A percentile compares a stretch with the other conserved stretches of the same genome.
phyloP scores from a whole-genome alignment of 2,797 vertebrate species.

The Lindbergichthys nudifrons region DNA sequence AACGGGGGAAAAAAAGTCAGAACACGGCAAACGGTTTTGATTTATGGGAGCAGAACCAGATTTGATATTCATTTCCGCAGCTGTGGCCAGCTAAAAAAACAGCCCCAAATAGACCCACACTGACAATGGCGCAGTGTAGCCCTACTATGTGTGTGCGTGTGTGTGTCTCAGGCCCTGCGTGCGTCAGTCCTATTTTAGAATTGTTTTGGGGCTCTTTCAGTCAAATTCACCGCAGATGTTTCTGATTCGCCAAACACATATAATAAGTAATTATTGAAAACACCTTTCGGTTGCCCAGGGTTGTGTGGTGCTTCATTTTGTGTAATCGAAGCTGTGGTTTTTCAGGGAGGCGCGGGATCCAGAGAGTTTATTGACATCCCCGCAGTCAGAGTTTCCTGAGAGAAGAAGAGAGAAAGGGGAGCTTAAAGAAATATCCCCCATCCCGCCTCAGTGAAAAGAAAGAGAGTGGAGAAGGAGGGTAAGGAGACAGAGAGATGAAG shows the following conservation, averaged over 20 bases:
- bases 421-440: slow-evolving; percentile 62
- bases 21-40: slow-evolving; percentile 80
- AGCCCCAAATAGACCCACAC: slow-evolving; percentile 78
- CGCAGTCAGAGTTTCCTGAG: slow-evolving; percentile 74
- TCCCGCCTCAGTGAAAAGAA: slow-evolving; percentile 45
- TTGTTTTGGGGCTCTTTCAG: slow-evolving; percentile 78
- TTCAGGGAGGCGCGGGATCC: slow-evolving; percentile 59
- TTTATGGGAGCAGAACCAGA: slow-evolving; percentile 83
- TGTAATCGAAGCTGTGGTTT: slow-evolving; percentile 78
- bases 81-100: slow-evolving; percentile 84
- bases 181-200: slow-evolving; percentile 84
- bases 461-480: slow-evolving; percentile 30
- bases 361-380: slow-evolving; percentile 68
- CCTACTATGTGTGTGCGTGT: slow-evolving; percentile 56
- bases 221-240: slow-evolving; percentile 81
- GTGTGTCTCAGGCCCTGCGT: slow-evolving; percentile 66
- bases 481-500: slow-evolving; percentile 38
- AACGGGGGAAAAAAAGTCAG: slow-evolving; percentile 76
- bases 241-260: slow-evolving; percentile 80
- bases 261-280: slow-evolving; percentile 86
- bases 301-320: slow-evolving; percentile 75
- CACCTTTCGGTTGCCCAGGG: slow-evolving; percentile 79
- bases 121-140: slow-evolving; percentile 78
- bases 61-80: slow-evolving; percentile 86
- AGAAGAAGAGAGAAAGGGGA: slow-evolving; percentile 59